Base-by-base conservation (phyloP, 92 coral and sea anemone genomes). In the Zoanthus sansibaricus region DNA sequence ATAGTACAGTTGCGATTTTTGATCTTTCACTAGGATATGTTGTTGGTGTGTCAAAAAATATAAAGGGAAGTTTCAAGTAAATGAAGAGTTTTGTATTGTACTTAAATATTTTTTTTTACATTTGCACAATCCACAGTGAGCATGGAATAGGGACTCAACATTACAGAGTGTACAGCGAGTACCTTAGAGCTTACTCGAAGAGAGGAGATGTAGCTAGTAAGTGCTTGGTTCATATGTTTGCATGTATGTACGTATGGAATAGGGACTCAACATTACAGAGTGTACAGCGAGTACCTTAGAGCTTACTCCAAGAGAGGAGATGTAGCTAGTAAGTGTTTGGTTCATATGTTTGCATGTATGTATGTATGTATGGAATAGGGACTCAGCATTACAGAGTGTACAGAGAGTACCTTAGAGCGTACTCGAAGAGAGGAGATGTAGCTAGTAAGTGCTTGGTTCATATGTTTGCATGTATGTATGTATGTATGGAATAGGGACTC, bases 251-350 rank as follows among this genome's bases (percentile, higher is more conserved):
- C 7, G 12, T 49, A n/a, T n/a, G n/a, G n/a, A n/a, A n/a, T n/a
- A n/a, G n/a, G n/a, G n/a, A n/a, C n/a, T n/a, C n/a, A n/a, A n/a
- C n/a, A n/a, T 8, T 80, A 80, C 75, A 44, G 85, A 46, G 85
- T 80, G 59, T 20, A 64, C 18, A 80, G 85, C 15, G 85, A 80
- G 30, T 80, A 80, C 61, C 20, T 80, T 30, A 80, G 85, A 48
- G 75, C 85, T 20, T 80, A 80, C 46, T 80, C 85, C 12, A 80
- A 80, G 25, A 47, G 85, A 64, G 85, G 85, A 46, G 85, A 80
- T 47, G 85, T 80, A 6, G 6, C 74, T 64, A 80, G 85, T 80
- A 66, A 66, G 85, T 80, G 61, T 11, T 17, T 32, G 8, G 5
- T 20, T 20, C 30, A 62, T 6, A 3, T n/a, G n/a, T 73, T 13